Conservation (phyloP, 2,113 vertebrate species). For the Oryzias melastigma region DNA sequence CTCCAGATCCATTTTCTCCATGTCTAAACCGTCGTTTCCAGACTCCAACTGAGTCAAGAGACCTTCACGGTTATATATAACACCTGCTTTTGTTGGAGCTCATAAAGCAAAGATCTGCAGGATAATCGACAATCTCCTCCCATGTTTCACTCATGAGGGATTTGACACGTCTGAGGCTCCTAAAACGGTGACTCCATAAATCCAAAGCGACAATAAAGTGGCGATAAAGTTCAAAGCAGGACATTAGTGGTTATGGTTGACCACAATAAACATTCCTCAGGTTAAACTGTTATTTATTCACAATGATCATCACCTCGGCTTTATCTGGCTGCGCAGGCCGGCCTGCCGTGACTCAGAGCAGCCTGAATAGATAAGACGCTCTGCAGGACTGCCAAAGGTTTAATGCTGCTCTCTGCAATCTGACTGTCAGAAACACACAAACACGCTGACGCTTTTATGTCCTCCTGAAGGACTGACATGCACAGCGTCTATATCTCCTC, state of each 20-base stretch:
- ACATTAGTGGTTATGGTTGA: background rate
- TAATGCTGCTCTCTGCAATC: background rate
- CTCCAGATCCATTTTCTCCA: slow-evolving; percentile 66
- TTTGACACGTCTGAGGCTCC: background rate
- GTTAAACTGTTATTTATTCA: background rate
- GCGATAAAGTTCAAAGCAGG: background rate
- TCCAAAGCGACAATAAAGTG: background rate
- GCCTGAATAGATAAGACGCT: slow-evolving; percentile 28
- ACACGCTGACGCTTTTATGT: too few species aligned
- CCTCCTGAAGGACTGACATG: too few species aligned
- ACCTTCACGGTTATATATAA: slow-evolving; percentile 10
- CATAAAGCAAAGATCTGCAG: slow-evolving; percentile 29
- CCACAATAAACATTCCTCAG: background rate
- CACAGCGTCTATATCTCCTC: too few species aligned
- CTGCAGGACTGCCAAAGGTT: background rate
- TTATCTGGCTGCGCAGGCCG: background rate
- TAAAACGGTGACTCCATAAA: background rate
- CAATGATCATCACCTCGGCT: slow-evolving; percentile 1
- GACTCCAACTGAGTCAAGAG: slow-evolving; percentile 3
- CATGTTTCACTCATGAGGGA: background rate
- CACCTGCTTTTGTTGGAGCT: background rate
- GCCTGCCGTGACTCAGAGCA: background rate
- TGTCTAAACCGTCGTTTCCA: slow-evolving; percentile 1
- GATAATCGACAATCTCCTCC: background rate
- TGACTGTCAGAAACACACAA: background rate